A percentile compares a stretch with the other conserved stretches of the same genome.
Evolutionary conservation across 2,797 vertebrate genomes (phyloP).

Genomic region (Paguma larvata): DNA sequence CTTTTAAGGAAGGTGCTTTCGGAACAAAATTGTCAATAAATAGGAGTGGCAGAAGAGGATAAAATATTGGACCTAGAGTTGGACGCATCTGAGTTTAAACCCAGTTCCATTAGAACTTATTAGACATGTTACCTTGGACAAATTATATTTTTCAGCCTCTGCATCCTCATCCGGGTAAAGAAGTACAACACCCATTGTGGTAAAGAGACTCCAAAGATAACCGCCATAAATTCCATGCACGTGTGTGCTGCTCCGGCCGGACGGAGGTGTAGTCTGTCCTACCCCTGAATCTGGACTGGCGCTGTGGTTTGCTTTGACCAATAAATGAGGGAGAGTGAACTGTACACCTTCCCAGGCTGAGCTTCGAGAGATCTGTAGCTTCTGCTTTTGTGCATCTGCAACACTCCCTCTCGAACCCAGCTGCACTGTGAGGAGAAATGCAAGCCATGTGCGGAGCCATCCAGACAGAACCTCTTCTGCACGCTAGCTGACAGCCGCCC

Average conservation of each 20-base stretch:
- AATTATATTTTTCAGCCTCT: not conserved
- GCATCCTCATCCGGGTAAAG: not conserved
- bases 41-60: not conserved
- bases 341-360: not conserved
- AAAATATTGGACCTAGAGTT: not conserved
- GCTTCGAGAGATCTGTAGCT: not conserved
- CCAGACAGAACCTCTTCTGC: not conserved
- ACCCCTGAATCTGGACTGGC: not conserved
- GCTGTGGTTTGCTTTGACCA: not conserved
- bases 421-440: not conserved
- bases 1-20: not conserved
- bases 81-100: not conserved
- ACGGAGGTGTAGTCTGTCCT: not conserved
- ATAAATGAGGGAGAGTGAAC: not conserved
- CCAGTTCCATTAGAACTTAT: not conserved
- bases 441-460: not conserved
- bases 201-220: not conserved
- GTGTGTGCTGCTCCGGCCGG: not conserved
- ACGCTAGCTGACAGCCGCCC: not conserved
- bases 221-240: not conserved
- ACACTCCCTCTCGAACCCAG: not conserved
- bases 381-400: not conserved
- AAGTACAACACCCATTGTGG: not conserved
- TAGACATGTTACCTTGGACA: not conserved
- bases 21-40: not conserved